phyloP scores from a whole-genome alignment of 2,888 invertebrate species.

The Lasioglossum zephyrum region DNA sequence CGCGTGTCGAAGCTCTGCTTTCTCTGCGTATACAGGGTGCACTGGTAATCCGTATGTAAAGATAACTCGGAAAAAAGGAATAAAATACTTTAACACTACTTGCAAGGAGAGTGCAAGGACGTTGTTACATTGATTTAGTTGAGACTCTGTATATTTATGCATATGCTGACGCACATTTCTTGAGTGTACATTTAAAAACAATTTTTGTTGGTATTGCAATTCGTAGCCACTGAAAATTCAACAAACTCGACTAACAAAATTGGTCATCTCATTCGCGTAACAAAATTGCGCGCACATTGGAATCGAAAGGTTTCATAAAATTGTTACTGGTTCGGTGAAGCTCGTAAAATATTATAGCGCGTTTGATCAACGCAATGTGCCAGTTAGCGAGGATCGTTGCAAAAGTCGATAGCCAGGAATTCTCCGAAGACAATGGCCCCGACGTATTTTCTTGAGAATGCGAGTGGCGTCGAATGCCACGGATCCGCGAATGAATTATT shows the following conservation, averaged over 20 bases:
- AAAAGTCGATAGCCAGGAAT: not conserved
- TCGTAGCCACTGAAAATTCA: too few species aligned
- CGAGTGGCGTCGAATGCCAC: not conserved
- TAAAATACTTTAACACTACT: too few species aligned
- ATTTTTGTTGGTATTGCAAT: too few species aligned
- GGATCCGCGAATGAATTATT: slow-evolving; percentile 64
- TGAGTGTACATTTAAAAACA: too few species aligned
- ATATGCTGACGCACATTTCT: too few species aligned
- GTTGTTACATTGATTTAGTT: too few species aligned
- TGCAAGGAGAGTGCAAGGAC: too few species aligned
- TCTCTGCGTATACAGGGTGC: not conserved
- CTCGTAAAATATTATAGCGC: not conserved
- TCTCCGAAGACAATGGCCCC: not conserved
- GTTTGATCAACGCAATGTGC: not conserved
- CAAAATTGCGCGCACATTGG: not conserved
- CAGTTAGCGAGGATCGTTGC: not conserved
- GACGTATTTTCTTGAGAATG: slow-evolving; percentile 19
- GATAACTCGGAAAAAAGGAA: too few species aligned
- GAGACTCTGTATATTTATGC: too few species aligned
- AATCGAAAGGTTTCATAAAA: not conserved
- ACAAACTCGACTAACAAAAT: not conserved
- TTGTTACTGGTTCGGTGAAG: not conserved
- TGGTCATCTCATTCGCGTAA: not conserved
- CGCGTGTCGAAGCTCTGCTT: not conserved
- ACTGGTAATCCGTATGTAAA: too few species aligned